Conservation (phyloP, 2,888 invertebrate species). For the Tridacna crocea region DNA sequence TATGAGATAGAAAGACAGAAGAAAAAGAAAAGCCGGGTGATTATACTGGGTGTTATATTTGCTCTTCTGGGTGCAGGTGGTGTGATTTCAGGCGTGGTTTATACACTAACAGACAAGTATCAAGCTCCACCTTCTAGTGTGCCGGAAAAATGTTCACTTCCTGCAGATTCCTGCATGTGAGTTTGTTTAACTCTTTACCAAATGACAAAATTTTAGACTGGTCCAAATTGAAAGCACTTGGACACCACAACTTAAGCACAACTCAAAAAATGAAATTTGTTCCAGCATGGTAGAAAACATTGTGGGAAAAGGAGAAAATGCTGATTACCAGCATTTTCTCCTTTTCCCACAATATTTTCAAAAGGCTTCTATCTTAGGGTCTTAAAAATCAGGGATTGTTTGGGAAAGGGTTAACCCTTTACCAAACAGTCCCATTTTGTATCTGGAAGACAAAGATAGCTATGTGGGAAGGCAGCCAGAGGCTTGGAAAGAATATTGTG, state of each 20-base stretch:
- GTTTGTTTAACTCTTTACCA: conserved; percentile 1
- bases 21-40: background rate
- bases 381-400: too few species aligned
- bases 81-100: conserved; percentile 32
- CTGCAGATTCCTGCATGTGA: conserved; percentile 35
- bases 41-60: conserved; percentile 23
- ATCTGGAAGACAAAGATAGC: too few species aligned
- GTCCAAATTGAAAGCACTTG: background rate
- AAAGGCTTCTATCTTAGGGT: too few species aligned
- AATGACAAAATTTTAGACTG: background rate
- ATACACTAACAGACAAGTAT: conserved; percentile 23
- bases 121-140: background rate
- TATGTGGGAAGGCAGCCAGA: too few species aligned
- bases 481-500: too few species aligned
- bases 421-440: too few species aligned
- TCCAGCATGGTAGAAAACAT: background rate
- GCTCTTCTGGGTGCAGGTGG: conserved; percentile 14
- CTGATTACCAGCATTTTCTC: too few species aligned
- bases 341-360: too few species aligned
- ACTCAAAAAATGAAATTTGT: background rate
- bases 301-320: background rate
- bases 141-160: conserved; percentile 19
- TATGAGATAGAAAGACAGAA: background rate
- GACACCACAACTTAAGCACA: background rate
- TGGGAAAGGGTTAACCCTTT: too few species aligned